Evolutionary conservation across 2,888 invertebrate species (phyloP).

Genomic region (Melipona beecheii): DNA sequence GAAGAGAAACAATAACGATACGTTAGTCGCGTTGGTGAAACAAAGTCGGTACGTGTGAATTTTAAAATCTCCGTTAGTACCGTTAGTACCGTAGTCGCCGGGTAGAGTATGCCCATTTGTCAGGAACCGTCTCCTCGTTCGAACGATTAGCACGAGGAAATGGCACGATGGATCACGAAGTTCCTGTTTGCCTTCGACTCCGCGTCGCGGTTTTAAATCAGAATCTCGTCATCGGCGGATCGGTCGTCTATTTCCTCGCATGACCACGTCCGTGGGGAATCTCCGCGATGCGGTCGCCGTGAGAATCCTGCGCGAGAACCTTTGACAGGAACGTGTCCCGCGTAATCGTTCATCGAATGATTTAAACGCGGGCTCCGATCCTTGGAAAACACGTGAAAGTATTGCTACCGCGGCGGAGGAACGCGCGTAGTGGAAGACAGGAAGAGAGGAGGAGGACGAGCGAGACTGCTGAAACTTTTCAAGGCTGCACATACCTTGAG

Average conservation of each 20-base stretch:
- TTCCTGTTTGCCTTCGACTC: constrained; percentile 30
- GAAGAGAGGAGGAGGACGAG: background rate
- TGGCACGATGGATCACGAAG: background rate
- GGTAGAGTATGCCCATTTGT: constrained; percentile 13
- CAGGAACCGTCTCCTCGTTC: background rate
- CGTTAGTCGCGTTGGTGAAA: background rate
- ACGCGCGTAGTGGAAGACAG: constrained; percentile 15
- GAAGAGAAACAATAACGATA: background rate
- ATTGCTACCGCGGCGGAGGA: constrained; percentile 30
- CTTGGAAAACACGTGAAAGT: constrained; percentile 48
- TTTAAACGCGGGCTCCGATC: constrained; percentile 47
- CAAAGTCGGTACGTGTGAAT: constrained; percentile 2
- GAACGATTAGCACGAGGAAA: constrained; percentile 35
- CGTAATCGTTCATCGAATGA: constrained; percentile 51
- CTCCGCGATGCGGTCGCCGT: constrained; percentile 25
- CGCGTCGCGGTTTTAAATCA: constrained; percentile 24
- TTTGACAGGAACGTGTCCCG: constrained; percentile 37
- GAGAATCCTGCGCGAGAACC: constrained; percentile 35
- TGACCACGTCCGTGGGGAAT: constrained; percentile 45
- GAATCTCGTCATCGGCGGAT: constrained; percentile 45
- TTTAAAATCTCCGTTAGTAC: background rate
- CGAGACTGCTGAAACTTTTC: constrained; percentile 19
- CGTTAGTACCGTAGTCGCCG: background rate
- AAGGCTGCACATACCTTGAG: constrained; percentile 29
- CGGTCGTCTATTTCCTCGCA: constrained; percentile 46